These are phyloP conservation scores for Parauchenoglanis ngamensis DNA, from an alignment of 2,797 vertebrate species.

Conservation along the genomic window DNA sequence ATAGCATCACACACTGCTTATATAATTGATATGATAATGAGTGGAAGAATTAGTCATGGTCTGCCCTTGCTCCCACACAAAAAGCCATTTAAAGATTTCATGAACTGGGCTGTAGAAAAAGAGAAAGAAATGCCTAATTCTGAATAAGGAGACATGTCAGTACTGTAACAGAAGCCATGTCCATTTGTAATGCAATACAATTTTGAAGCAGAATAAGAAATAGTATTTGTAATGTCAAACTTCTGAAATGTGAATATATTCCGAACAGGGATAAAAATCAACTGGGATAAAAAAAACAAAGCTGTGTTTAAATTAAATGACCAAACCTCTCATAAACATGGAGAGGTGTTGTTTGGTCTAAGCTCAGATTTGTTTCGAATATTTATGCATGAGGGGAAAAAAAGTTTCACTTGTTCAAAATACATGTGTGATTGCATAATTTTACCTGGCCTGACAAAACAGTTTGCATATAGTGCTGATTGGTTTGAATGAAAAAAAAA, in stretches of 20 bases:
- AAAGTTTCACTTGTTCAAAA: neutral
- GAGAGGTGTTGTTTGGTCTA: neutral
- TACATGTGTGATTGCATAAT: neutral
- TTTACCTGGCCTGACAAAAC: neutral
- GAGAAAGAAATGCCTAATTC: neutral
- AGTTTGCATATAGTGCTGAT: no score
- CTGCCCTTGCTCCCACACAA: conserved; percentile 57
- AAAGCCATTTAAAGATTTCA: conserved; percentile 59
- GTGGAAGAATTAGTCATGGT: conserved; percentile 57
- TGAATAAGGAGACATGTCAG: neutral
- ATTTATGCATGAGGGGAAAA: neutral
- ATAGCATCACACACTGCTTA: conserved; percentile 51
- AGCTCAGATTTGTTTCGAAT: neutral
- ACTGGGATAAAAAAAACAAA: neutral
- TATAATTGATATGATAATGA: conserved; percentile 72
- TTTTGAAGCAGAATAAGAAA: neutral
- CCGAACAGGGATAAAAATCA: neutral
- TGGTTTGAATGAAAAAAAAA: no score
- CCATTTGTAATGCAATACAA: neutral
- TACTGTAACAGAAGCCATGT: neutral
- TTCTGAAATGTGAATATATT: neutral
- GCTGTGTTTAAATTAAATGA: neutral
- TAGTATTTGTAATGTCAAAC: neutral
- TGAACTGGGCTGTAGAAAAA: conserved; percentile 7
- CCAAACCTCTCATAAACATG: neutral